These are phyloP conservation scores for Neocrepidodera transversa DNA, from an alignment of 2,888 invertebrate species.

Conservation along the genomic window DNA sequence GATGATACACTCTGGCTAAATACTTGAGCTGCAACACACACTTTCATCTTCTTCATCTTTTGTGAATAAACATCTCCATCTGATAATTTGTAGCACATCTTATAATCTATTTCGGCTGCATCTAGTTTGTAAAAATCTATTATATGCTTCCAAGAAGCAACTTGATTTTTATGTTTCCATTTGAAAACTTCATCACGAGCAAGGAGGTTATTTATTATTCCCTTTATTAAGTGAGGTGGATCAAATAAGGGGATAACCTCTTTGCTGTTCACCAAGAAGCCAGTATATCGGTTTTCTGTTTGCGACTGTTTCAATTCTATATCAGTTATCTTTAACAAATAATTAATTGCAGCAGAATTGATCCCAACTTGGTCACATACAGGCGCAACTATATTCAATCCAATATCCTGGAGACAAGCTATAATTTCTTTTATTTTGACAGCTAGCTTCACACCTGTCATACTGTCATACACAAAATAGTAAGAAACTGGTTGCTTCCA, in stretches of 20 bases:
- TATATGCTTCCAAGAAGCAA: neutral
- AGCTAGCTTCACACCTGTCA: constrained; percentile 14
- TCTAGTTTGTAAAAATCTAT: neutral
- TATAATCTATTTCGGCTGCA: neutral
- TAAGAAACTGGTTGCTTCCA: neutral
- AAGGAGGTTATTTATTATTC: neutral
- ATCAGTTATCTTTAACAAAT: constrained; percentile 12
- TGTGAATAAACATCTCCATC: constrained; percentile 5
- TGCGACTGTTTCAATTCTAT: constrained; percentile 1
- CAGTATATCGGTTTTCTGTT: constrained; percentile 26
- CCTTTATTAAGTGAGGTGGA: constrained; percentile 6
- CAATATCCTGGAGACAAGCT: constrained; percentile 17
- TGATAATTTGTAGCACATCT: neutral
- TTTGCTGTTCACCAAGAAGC: constrained; percentile 22
- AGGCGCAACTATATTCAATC: constrained; percentile 32
- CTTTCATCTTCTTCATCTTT: constrained; percentile 26
- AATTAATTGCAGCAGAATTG: constrained; percentile 22
- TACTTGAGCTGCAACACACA: constrained; percentile 20
- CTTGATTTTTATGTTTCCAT: neutral
- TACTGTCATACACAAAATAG: neutral
- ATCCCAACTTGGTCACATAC: constrained; percentile 37
- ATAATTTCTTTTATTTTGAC: constrained; percentile 13
- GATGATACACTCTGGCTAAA: constrained; percentile 14
- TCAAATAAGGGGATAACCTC: constrained; percentile 20
- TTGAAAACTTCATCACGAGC: neutral